phyloP scores from a whole-genome alignment of 1,140 invertebrate species.

The Bicyclus anynana region DNA sequence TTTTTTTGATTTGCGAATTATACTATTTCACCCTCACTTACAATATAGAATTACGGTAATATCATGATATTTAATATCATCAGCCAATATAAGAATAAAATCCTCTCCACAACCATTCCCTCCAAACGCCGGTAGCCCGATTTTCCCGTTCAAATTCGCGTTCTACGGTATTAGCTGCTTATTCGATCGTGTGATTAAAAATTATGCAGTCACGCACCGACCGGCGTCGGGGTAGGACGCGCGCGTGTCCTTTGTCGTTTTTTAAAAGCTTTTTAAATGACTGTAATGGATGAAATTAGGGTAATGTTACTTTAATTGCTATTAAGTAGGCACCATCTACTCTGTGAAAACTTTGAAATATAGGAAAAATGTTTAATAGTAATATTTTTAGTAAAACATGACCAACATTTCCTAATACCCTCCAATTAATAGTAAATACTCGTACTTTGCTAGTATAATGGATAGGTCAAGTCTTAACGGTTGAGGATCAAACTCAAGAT shows the following conservation, averaged over 20 bases:
- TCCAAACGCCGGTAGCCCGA: conserved; percentile 35
- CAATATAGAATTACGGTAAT: too few species aligned
- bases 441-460: too few species aligned
- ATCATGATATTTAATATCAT: background rate
- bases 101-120: conserved; percentile 40
- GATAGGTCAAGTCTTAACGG: too few species aligned
- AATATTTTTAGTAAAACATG: too few species aligned
- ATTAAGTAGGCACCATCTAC: too few species aligned
- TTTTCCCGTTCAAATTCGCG: conserved; percentile 55
- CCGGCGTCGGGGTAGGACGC: conserved; percentile 31
- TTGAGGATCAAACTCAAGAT: too few species aligned
- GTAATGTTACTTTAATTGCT: conserved; percentile 9
- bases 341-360: too few species aligned
- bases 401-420: too few species aligned
- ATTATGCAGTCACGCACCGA: conserved; percentile 56
- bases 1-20: too few species aligned
- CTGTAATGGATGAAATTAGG: conserved; percentile 37
- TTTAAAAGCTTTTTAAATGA: conserved; percentile 56
- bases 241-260: conserved; percentile 42
- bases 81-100: conserved; percentile 9
- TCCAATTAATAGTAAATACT: too few species aligned
- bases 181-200: conserved; percentile 73
- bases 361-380: too few species aligned
- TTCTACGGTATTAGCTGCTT: conserved; percentile 69
- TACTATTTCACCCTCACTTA: too few species aligned